Evolutionary conservation across 2,888 invertebrate species (phyloP).

Genomic region (Torymus texanus): DNA sequence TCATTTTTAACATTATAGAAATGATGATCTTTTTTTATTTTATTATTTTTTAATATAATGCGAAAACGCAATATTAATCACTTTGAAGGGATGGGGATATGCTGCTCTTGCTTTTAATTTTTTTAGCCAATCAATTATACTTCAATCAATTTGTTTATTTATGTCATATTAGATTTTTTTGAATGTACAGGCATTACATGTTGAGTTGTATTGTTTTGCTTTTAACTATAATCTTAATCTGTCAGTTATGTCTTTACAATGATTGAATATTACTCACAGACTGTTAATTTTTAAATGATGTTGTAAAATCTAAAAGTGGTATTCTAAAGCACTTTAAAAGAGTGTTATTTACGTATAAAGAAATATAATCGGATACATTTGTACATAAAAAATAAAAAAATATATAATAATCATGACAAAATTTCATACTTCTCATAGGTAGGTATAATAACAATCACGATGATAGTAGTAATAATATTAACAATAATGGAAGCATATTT

Average conservation of each 20-base stretch:
- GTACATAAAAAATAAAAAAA: conserved; percentile 2
- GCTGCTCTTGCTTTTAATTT: background rate
- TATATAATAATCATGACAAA: conserved; percentile 12
- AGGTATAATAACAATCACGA: conserved; percentile 5
- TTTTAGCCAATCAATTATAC: too few species aligned
- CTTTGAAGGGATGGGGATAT: background rate
- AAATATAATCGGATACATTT: background rate
- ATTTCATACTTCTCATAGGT: conserved; percentile 4
- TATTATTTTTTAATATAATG: conserved; percentile 9
- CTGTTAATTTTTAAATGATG: conserved; percentile 1
- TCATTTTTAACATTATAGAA: conserved; percentile 34
- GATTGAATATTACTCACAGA: background rate
- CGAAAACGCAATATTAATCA: too few species aligned
- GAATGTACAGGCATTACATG: too few species aligned
- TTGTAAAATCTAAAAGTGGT: background rate
- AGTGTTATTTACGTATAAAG: too few species aligned
- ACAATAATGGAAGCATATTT: too few species aligned
- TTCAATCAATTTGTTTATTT: conserved; percentile 6
- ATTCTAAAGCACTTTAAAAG: too few species aligned
- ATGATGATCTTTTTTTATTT: conserved; percentile 9
- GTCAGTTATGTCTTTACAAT: background rate
- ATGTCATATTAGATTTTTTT: background rate
- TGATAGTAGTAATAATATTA: too few species aligned
- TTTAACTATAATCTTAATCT: too few species aligned
- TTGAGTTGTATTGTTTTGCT: too few species aligned